Evolutionary conservation across 2,888 invertebrate species (phyloP).

Genomic region (Drosophila algonquin): DNA sequence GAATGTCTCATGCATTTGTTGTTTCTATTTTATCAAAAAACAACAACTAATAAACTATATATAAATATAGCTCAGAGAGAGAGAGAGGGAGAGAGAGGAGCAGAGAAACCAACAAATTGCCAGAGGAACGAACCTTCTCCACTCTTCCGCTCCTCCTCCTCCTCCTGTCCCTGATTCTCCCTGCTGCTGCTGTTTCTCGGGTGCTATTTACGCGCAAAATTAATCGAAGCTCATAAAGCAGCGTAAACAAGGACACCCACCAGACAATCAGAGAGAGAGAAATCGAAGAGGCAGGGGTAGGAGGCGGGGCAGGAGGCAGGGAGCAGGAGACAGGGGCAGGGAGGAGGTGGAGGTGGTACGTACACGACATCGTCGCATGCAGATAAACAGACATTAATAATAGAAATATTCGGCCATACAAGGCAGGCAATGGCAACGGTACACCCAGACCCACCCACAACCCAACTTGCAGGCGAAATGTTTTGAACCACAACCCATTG

Average conservation of each 20-base stretch:
- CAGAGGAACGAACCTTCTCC: conserved; percentile 59
- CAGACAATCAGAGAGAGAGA: conserved; percentile 5
- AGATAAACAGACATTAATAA: conserved; percentile 75
- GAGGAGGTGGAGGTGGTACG: neutral
- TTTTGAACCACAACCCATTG: neutral
- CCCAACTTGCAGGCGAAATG: neutral
- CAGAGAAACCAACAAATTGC: conserved; percentile 58
- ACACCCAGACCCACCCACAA: neutral
- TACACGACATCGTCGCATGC: conserved; percentile 56
- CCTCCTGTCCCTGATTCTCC: neutral
- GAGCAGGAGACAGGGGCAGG: neutral
- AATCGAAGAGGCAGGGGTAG: conserved; percentile 1
- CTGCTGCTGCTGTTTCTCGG: neutral
- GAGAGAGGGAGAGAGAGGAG: no score
- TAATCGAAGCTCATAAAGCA: conserved; percentile 75
- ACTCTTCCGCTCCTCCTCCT: conserved; percentile 48
- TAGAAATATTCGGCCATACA: conserved; percentile 63
- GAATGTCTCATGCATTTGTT: no score
- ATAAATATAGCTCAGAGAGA: conserved; percentile 25
- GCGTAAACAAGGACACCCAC: conserved; percentile 52
- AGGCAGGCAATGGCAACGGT: neutral
- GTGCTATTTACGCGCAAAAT: conserved; percentile 65
- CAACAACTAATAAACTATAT: conserved; percentile 39
- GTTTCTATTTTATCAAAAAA: conserved; percentile 18
- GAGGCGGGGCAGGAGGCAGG: no score